Evolutionary conservation across 2,888 invertebrate species (phyloP).

Genomic region (Nyleta sp.): DNA sequence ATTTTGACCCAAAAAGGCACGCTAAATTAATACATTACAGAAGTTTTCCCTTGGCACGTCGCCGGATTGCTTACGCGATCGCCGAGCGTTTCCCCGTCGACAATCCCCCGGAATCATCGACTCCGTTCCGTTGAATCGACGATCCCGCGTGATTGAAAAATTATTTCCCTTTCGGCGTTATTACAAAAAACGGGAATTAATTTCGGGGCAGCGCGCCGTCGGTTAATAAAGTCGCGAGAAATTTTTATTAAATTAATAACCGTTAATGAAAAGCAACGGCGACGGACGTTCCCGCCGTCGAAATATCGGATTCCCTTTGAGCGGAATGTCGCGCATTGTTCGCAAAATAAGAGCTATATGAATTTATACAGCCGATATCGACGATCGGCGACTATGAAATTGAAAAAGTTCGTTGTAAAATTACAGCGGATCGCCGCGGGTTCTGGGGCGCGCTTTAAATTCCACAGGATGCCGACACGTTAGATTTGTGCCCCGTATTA

Average conservation of each 20-base stretch:
- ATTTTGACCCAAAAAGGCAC: slow-evolving; percentile 79
- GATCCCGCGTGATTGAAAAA: slow-evolving; percentile 47
- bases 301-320: slow-evolving; percentile 25
- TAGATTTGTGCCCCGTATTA: slow-evolving; percentile 29
- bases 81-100: slow-evolving; percentile 69
- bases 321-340: no score
- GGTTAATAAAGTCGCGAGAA: slow-evolving; percentile 17
- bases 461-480: slow-evolving; percentile 29
- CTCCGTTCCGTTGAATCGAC: slow-evolving; percentile 44
- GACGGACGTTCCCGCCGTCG: slow-evolving; percentile 1
- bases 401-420: slow-evolving; percentile 51
- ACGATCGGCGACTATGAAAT: slow-evolving; percentile 18
- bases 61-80: slow-evolving; percentile 78
- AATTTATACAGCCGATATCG: slow-evolving; percentile 30
- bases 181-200: slow-evolving; percentile 2
- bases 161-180: slow-evolving; percentile 26
- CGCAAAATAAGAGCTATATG: slow-evolving; percentile 19
- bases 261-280: slow-evolving; percentile 26
- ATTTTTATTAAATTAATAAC: slow-evolving; percentile 29
- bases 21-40: slow-evolving; percentile 81
- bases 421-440: slow-evolving; percentile 31
- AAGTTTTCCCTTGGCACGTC: slow-evolving; percentile 75
- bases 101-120: slow-evolving; percentile 55
- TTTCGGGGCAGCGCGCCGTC: background rate
- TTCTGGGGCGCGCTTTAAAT: slow-evolving; percentile 34